These are phyloP conservation scores for Psophia crepitans DNA, from an alignment of 2,113 vertebrate genomes.

Conservation along the genomic window DNA sequence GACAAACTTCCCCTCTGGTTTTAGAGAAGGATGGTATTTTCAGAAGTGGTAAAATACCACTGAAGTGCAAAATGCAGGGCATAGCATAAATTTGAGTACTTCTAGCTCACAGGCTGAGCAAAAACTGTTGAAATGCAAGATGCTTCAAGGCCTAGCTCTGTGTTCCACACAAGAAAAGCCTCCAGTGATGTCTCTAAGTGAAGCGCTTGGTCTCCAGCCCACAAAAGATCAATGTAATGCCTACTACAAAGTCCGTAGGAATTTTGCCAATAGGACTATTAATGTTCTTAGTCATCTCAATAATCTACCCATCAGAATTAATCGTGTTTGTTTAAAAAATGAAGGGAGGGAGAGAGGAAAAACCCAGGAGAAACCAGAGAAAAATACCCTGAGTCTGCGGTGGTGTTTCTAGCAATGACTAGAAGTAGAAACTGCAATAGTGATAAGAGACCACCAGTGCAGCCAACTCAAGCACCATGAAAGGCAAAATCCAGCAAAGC, in stretches of 20 bases:
- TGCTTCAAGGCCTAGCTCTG: neutral
- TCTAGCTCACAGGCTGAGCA: neutral
- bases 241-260: neutral
- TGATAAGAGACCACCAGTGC: neutral
- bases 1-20: conserved; percentile 21
- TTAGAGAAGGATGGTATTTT: conserved; percentile 22
- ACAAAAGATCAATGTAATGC: neutral
- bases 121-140: neutral
- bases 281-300: neutral
- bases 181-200: neutral
- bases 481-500: neutral
- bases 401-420: too few relatives aligned
- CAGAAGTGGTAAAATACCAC: conserved; percentile 35
- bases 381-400: neutral
- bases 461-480: neutral
- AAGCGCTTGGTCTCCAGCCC: neutral
- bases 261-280: neutral
- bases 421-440: neutral
- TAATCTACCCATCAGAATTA: neutral
- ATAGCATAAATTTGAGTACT: neutral
- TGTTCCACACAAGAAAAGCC: neutral
- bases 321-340: neutral
- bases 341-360: neutral
- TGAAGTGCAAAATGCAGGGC: neutral
- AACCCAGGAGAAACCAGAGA: neutral